phyloP scores from a whole-genome alignment of 2,113 vertebrate species.

The Paradoxurus hermaphroditus region DNA sequence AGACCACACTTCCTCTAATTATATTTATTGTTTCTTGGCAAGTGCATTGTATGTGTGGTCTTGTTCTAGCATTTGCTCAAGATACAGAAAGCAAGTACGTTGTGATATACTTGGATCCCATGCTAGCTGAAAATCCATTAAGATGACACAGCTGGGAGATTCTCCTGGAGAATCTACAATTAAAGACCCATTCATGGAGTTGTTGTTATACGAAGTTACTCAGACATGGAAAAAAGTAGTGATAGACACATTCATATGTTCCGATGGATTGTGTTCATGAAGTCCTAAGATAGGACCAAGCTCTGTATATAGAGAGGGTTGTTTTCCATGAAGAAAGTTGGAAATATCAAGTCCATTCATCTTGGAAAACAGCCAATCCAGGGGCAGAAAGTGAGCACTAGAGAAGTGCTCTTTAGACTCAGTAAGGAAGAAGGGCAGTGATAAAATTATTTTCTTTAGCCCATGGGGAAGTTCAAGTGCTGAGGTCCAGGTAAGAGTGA shows the following conservation, averaged over 20 bases:
- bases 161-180: neutral
- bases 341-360: neutral
- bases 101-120: neutral
- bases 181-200: neutral
- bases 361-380: neutral
- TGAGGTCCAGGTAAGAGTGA: neutral
- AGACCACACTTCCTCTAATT: conserved; percentile 45
- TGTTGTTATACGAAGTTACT: neutral
- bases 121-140: neutral
- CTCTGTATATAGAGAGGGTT: neutral
- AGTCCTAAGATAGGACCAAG: neutral
- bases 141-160: neutral
- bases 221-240: neutral
- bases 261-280: neutral
- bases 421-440: neutral
- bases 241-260: neutral
- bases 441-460: neutral
- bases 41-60: conserved; percentile 9
- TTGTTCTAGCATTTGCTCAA: neutral
- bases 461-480: neutral
- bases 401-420: neutral
- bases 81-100: neutral
- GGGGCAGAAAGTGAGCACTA: neutral
- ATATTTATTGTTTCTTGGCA: conserved; percentile 53
- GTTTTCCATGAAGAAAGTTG: neutral